Evolutionary conservation across 1,140 invertebrate genomes (phyloP).

Genomic region (Drosophila erecta): DNA sequence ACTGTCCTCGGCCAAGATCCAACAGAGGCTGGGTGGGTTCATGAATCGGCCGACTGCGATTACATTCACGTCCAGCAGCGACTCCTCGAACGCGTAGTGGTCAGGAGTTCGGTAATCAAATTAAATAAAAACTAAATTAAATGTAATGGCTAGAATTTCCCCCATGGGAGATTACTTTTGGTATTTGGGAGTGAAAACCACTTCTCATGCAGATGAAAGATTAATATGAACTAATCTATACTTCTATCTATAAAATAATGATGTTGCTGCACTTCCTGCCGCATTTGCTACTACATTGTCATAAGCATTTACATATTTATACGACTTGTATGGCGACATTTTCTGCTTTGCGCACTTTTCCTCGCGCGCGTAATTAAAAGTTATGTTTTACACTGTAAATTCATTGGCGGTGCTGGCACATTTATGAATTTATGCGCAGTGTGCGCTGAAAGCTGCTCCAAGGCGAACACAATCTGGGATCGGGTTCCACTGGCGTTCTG

Average conservation of each 20-base stretch:
- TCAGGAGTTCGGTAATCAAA: too few species aligned
- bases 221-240: too few species aligned
- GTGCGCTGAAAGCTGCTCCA: slow-evolving; percentile 24
- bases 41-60: neutral
- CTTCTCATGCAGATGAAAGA: too few species aligned
- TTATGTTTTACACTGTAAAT: slow-evolving; percentile 62
- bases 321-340: slow-evolving; percentile 14
- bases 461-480: slow-evolving; percentile 23
- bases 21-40: neutral
- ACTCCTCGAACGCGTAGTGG: slow-evolving; percentile 2
- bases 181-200: too few species aligned
- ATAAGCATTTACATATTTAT: slow-evolving; percentile 13
- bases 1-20: neutral
- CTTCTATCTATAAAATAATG: neutral
- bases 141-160: neutral
- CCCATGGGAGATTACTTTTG: too few species aligned
- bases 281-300: neutral
- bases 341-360: slow-evolving; percentile 23
- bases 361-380: slow-evolving; percentile 61
- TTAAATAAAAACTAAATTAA: neutral
- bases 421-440: slow-evolving; percentile 62
- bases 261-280: neutral
- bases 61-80: slow-evolving; percentile 1
- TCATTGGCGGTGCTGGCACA: slow-evolving; percentile 47
- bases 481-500: slow-evolving; percentile 29